Evolutionary conservation across 2,888 invertebrate genomes (phyloP).

Genomic region (Cryptophagus acutangulus): DNA sequence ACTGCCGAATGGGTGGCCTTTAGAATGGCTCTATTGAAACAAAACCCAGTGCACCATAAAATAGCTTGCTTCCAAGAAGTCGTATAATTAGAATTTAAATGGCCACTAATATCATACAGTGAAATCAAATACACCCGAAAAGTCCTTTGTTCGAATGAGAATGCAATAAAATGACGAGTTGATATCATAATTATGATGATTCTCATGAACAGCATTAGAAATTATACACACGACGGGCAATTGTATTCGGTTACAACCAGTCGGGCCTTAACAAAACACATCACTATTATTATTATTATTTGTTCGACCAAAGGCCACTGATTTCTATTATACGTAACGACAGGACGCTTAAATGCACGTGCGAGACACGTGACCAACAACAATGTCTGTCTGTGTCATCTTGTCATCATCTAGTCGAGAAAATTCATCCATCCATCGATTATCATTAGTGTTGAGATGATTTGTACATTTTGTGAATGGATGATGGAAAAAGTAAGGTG

Average conservation of each 20-base stretch:
- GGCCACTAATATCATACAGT: background rate
- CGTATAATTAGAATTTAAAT: conserved; percentile 1
- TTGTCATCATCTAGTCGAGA: too few species aligned
- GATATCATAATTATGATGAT: conserved; percentile 5
- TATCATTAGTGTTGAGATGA: too few species aligned
- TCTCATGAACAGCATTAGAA: conserved; percentile 11
- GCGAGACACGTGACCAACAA: conserved; percentile 21
- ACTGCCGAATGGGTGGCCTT: too few species aligned
- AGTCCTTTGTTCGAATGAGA: background rate
- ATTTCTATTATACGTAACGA: conserved; percentile 14
- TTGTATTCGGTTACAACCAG: conserved; percentile 20
- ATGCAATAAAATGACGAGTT: too few species aligned
- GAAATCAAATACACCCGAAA: conserved; percentile 1
- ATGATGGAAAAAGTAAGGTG: too few species aligned
- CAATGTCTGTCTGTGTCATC: too few species aligned
- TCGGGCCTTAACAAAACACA: conserved; percentile 23
- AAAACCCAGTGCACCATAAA: background rate
- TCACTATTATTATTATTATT: too few species aligned
- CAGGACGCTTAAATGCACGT: conserved; percentile 17
- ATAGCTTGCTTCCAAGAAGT: background rate
- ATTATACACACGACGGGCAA: conserved; percentile 17
- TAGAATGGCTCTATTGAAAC: too few species aligned
- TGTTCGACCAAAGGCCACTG: conserved; percentile 22
- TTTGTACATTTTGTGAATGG: too few species aligned
- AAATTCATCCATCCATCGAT: too few species aligned